phyloP scores from a whole-genome alignment of 2,113 vertebrate species.

The Thunnus maccoyii region DNA sequence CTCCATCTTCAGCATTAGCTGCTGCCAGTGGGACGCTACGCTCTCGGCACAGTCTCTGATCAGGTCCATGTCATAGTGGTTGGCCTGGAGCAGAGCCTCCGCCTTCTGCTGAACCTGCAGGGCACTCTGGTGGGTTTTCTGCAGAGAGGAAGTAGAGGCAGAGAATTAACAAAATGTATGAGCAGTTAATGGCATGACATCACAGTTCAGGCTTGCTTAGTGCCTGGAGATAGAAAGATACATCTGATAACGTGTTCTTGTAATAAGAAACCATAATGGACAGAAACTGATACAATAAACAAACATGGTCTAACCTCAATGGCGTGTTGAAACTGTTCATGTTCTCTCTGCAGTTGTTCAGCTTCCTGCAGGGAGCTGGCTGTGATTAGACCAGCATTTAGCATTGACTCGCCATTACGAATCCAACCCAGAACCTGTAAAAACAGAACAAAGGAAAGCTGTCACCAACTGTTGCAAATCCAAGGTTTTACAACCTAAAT shows the following conservation, averaged over 20 bases:
- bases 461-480: background rate
- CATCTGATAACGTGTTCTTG: too few relatives aligned
- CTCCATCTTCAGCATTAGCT: slow-evolving; percentile 99
- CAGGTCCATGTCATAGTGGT: slow-evolving; percentile 98
- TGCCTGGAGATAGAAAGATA: too few relatives aligned
- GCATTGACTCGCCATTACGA: slow-evolving; percentile 98
- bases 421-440: slow-evolving; percentile 97
- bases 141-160: background rate
- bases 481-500: background rate
- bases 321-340: slow-evolving; percentile 98
- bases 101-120: slow-evolving; percentile 99
- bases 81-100: slow-evolving; percentile 95
- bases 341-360: slow-evolving; percentile 96
- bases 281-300: background rate
- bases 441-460: background rate
- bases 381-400: slow-evolving; percentile 97
- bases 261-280: background rate
- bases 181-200: background rate
- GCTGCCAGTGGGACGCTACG: slow-evolving; percentile 98
- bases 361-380: slow-evolving; percentile 98
- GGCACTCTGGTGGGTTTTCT: slow-evolving; percentile 99
- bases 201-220: too few relatives aligned
- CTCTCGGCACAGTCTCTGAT: slow-evolving; percentile 98
- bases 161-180: background rate
- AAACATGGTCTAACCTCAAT: slow-evolving; percentile 90